These are phyloP conservation scores for Caenorhabditis angaria DNA, from an alignment of 2,888 invertebrate species.

Conservation along the genomic window DNA sequence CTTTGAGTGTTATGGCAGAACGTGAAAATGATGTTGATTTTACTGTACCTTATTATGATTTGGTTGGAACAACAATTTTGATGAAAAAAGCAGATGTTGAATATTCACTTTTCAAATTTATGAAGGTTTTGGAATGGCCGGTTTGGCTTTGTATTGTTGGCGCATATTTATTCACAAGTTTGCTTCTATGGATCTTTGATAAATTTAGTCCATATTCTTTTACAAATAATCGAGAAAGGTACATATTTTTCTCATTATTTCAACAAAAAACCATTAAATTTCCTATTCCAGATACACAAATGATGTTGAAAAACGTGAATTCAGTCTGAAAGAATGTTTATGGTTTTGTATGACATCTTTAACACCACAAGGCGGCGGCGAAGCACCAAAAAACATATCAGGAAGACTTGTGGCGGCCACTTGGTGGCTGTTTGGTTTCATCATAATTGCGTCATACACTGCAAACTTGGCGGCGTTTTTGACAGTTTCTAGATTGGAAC, in stretches of 20 bases:
- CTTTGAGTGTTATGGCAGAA: conserved; percentile 95
- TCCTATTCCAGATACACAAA: conserved; percentile 77
- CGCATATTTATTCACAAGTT: conserved; percentile 91
- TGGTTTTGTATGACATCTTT: conserved; percentile 99
- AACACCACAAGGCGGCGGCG: conserved; percentile 90
- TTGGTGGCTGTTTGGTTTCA: conserved; percentile 96
- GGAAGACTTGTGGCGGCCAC: conserved; percentile 94
- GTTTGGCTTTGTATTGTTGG: conserved; percentile 96
- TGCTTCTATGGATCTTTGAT: conserved; percentile 95
- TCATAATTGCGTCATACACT: conserved; percentile 97
- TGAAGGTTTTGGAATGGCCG: conserved; percentile 87
- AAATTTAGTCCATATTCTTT: conserved; percentile 96
- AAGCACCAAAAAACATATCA: conserved; percentile 93
- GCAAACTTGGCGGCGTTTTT: conserved; percentile 96
- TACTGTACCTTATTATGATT: conserved; percentile 94
- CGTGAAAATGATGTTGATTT: conserved; percentile 96
- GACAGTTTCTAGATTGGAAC: conserved; percentile 78
- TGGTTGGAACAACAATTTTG: conserved; percentile 94
- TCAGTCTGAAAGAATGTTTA: conserved; percentile 91
- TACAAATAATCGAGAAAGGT: conserved; percentile 80
- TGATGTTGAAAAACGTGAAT: conserved; percentile 81
- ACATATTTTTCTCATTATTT: neutral
- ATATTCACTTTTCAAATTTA: conserved; percentile 93
- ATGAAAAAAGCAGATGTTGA: conserved; percentile 89
- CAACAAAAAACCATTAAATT: conserved; percentile 8